Evolutionary conservation across 2,113 vertebrate species (phyloP).

Genomic region (Tragelaphus buxtoni): DNA sequence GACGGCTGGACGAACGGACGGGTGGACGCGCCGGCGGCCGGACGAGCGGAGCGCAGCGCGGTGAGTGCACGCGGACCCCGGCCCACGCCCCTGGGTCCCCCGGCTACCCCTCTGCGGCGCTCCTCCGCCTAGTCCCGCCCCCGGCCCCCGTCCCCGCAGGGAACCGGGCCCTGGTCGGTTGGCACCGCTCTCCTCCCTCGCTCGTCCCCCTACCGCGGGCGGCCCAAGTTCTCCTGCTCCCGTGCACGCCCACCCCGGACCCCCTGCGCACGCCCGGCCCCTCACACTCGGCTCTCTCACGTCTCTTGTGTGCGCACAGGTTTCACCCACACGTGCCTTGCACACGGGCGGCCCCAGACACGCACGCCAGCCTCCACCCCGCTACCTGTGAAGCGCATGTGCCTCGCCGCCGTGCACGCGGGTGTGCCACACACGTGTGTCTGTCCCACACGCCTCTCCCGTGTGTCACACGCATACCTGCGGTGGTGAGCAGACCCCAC

Average conservation of each 20-base stretch:
- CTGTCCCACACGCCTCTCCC: background rate
- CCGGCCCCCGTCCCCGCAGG: background rate
- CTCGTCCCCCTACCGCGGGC: background rate
- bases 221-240: background rate
- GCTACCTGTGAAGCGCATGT: background rate
- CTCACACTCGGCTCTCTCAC: background rate
- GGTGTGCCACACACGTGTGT: background rate
- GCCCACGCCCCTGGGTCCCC: too few species aligned
- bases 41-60: background rate
- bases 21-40: background rate
- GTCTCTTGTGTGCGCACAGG: background rate
- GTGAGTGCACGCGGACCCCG: slow-evolving; percentile 13
- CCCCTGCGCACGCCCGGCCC: too few species aligned
- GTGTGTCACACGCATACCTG: too few species aligned
- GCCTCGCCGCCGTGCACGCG: background rate
- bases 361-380: background rate
- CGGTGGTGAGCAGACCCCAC: background rate
- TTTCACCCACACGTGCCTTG: background rate
- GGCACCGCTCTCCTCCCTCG: background rate
- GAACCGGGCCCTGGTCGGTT: background rate
- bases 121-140: background rate
- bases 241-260: background rate
- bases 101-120: background rate
- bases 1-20: background rate
- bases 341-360: background rate